Evolutionary conservation across 35 echinoderm and acorn worm species (phyloP).

Genomic region (Heliocidaris tuberculata): DNA sequence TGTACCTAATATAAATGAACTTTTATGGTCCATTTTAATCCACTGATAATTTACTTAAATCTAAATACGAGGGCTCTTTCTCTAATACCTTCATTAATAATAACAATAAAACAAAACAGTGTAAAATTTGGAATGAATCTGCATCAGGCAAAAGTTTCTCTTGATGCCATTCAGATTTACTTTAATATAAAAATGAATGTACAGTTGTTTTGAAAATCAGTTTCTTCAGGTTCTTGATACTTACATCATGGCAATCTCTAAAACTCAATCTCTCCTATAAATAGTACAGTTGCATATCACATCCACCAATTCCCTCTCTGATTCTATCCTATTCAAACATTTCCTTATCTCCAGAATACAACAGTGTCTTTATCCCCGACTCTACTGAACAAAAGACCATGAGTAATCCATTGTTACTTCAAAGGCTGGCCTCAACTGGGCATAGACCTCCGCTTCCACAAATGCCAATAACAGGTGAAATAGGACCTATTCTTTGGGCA

Average conservation of each 20-base stretch:
- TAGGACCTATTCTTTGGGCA: background rate
- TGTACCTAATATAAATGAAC: too few relatives aligned
- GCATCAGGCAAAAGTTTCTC: too few relatives aligned
- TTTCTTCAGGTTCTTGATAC: background rate
- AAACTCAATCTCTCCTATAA: background rate
- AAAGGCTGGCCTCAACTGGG: background rate
- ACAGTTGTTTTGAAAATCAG: too few relatives aligned
- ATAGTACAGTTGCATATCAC: background rate
- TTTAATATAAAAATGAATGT: too few relatives aligned
- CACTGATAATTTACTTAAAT: too few relatives aligned
- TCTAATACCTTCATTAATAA: too few relatives aligned
- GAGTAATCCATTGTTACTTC: background rate
- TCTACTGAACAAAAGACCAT: background rate
- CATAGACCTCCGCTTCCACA: background rate
- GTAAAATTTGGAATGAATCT: too few relatives aligned
- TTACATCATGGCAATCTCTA: background rate
- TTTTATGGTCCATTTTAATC: too few relatives aligned
- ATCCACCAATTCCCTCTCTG: background rate
- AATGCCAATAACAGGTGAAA: background rate
- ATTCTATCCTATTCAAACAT: background rate
- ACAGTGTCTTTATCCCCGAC: background rate
- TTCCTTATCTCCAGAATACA: background rate
- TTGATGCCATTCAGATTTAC: too few relatives aligned
- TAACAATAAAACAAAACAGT: too few relatives aligned
- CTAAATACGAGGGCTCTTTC: too few relatives aligned